Percentiles rank a stretch among this genome's conserved stretches.
Conservation (phyloP, 2,888 invertebrate species). For the Cosmopolites sordidus region DNA sequence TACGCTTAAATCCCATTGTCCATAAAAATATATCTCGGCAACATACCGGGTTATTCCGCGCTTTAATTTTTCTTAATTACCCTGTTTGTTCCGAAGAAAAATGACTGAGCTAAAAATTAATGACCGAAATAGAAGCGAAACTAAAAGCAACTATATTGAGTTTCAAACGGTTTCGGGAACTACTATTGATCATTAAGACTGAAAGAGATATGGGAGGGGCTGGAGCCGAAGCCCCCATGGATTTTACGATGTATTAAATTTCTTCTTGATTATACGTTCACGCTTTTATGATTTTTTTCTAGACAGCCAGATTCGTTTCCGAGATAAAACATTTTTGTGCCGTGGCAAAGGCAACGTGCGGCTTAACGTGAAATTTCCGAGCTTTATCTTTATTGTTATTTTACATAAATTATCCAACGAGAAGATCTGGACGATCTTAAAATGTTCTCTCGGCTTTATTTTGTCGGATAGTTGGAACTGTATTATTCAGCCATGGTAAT, state of each 20-base stretch:
- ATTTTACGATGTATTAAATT: constrained; percentile 41
- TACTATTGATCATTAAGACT: constrained; percentile 36
- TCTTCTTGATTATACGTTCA: constrained; percentile 41
- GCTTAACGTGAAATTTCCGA: constrained; percentile 24
- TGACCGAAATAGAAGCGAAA: constrained; percentile 28
- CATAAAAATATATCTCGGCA: too few relatives aligned
- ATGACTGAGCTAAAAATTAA: constrained; percentile 31
- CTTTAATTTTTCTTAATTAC: constrained; percentile 20
- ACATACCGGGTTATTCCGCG: background rate
- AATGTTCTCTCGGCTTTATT: background rate
- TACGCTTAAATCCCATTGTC: too few relatives aligned
- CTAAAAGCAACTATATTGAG: constrained; percentile 30
- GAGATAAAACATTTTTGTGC: constrained; percentile 25
- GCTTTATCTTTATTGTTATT: constrained; percentile 26
- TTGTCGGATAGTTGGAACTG: too few relatives aligned
- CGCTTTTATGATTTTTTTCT: constrained; percentile 39
- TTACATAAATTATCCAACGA: constrained; percentile 25
- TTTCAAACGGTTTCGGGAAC: constrained; percentile 35
- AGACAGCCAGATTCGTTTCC: constrained; percentile 33
- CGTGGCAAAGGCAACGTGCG: constrained; percentile 21
- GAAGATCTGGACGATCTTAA: constrained; percentile 19
- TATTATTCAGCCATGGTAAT: too few relatives aligned
- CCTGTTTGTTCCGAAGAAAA: constrained; percentile 25
- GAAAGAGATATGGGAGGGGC: constrained; percentile 37
- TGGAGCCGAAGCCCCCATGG: constrained; percentile 32